These are phyloP conservation scores for Toxonevra muliebris DNA, from an alignment of 2,888 invertebrate species.

Conservation along the genomic window DNA sequence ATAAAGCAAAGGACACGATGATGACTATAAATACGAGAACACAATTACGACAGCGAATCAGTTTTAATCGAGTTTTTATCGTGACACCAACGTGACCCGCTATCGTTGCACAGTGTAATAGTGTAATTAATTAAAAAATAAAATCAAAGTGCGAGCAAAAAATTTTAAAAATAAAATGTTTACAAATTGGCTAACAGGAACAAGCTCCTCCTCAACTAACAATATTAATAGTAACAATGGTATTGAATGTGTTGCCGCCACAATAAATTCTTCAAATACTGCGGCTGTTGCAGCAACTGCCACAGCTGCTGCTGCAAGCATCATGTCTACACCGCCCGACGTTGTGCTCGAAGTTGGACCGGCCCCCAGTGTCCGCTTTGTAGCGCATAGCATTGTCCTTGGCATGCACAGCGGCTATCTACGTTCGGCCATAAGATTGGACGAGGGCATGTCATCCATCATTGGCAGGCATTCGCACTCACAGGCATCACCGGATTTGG, in stretches of 20 bases:
- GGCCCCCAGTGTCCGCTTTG: slow-evolving; percentile 71
- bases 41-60: slow-evolving; percentile 58
- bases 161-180: slow-evolving; percentile 52
- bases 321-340: slow-evolving; percentile 68
- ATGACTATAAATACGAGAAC: slow-evolving; percentile 62
- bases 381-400: slow-evolving; percentile 73
- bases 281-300: slow-evolving; percentile 25
- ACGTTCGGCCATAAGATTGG: slow-evolving; percentile 70
- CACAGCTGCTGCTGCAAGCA: slow-evolving; percentile 28
- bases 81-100: slow-evolving; percentile 32
- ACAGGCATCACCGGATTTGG: slow-evolving; percentile 41
- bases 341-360: slow-evolving; percentile 73
- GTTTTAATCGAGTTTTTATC: slow-evolving; percentile 60
- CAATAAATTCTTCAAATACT: slow-evolving; percentile 23
- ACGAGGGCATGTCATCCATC: slow-evolving; percentile 48
- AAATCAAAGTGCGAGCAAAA: slow-evolving; percentile 15
- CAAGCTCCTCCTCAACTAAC: slow-evolving; percentile 41
- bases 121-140: background rate
- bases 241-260: background rate
- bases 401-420: slow-evolving; percentile 77
- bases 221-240: slow-evolving; percentile 28
- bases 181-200: slow-evolving; percentile 64
- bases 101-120: background rate
- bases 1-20: slow-evolving; percentile 31
- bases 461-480: slow-evolving; percentile 5